Percentiles rank a stretch among this genome's conserved stretches.
Conservation (phyloP, 2,113 vertebrate species). For the Sula dactylatra region DNA sequence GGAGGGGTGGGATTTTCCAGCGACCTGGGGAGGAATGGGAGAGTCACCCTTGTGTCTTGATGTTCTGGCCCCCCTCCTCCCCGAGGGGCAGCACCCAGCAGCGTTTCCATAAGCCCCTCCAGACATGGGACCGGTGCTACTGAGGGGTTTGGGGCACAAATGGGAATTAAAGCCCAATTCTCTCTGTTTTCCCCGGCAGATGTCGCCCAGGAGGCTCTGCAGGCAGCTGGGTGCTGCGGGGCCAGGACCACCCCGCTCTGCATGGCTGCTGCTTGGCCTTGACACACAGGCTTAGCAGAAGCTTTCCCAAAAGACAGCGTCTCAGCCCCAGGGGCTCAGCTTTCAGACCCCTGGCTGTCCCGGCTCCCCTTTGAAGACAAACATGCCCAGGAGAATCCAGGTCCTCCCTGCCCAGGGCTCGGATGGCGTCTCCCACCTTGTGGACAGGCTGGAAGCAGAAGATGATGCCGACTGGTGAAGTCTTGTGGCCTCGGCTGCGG, state of each 20-base stretch:
- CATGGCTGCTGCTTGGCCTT: too few species aligned
- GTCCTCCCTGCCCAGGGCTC: rapidly evolving
- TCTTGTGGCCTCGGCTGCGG: conserved; percentile 79
- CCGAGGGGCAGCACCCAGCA: background rate
- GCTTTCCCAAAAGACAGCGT: background rate
- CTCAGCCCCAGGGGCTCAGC: background rate
- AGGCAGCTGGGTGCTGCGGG: background rate
- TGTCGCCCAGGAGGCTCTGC: rapidly evolving
- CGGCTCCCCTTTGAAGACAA: background rate
- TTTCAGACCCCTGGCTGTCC: rapidly evolving
- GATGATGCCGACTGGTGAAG: conserved; percentile 88
- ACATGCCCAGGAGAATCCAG: rapidly evolving
- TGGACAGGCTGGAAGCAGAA: conserved; percentile 87
- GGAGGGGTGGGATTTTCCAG: conserved; percentile 93
- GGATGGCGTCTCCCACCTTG: conserved; percentile 63
- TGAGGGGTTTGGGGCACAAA: background rate
- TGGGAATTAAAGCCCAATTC: background rate
- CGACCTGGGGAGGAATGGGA: conserved; percentile 76
- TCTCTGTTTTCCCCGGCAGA: background rate
- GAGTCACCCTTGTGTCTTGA: background rate
- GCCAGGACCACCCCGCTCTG: rapidly evolving
- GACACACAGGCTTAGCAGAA: background rate
- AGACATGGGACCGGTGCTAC: rapidly evolving
- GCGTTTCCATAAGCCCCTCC: background rate
- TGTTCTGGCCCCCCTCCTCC: background rate